A percentile compares a stretch with the other conserved stretches of the same genome.
Evolutionary conservation across 2,113 vertebrate species (phyloP).

Genomic region (Thomomys bottae): DNA sequence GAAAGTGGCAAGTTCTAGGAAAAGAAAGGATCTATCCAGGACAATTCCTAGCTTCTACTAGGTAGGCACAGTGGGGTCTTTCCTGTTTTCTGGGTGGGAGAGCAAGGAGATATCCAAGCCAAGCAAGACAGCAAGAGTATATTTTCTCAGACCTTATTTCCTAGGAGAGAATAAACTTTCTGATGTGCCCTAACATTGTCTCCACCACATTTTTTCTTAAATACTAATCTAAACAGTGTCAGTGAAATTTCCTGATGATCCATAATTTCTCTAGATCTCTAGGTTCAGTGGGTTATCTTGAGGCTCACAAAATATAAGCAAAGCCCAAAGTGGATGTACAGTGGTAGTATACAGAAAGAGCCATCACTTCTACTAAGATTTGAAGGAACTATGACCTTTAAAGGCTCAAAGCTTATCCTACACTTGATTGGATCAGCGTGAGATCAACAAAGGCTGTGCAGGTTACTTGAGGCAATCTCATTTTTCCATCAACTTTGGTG

Average conservation of each 20-base stretch:
- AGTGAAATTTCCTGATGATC: background rate
- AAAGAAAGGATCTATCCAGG: background rate
- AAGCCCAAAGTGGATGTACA: background rate
- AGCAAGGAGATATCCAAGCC: background rate
- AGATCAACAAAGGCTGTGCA: background rate
- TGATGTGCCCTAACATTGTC: background rate
- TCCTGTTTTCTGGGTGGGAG: background rate
- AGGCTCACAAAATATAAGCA: background rate
- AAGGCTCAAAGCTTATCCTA: slow-evolving; percentile 3
- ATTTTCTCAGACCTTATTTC: background rate
- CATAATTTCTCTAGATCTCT: background rate
- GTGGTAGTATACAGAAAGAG: background rate
- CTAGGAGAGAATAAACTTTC: background rate
- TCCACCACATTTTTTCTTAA: background rate
- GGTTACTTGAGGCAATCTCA: slow-evolving; percentile 25
- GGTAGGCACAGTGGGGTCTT: background rate
- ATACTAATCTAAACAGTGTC: background rate
- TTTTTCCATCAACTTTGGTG: slow-evolving; percentile 49
- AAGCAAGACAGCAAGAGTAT: background rate
- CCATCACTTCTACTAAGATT: background rate
- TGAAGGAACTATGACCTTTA: slow-evolving; percentile 22
- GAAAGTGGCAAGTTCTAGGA: background rate
- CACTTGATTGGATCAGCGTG: no score
- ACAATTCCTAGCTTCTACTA: background rate
- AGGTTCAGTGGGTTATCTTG: background rate